phyloP scores from a whole-genome alignment of 2,888 invertebrate species.

The Ectropis crepuscularia region DNA sequence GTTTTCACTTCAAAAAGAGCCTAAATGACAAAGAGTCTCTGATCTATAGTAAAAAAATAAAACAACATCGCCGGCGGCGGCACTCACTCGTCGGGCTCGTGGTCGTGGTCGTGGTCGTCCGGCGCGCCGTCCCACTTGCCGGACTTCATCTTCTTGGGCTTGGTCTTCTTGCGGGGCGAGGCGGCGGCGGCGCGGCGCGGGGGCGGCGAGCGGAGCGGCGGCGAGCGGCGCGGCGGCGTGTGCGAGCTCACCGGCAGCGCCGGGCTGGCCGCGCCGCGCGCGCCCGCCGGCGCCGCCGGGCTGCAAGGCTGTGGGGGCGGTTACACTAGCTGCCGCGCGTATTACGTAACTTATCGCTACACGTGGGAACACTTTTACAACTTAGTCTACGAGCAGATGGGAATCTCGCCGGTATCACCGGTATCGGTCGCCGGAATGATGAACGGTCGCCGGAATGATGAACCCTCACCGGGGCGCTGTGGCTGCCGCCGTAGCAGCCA shows the following conservation, averaged over 20 bases:
- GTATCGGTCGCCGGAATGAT: too few species aligned
- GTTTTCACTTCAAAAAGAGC: too few species aligned
- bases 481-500: too few species aligned
- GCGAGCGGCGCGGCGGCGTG: conserved; percentile 47
- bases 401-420: too few species aligned
- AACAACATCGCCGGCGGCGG: not conserved
- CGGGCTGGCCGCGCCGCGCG: conserved; percentile 71
- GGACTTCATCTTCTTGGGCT: conserved; percentile 65
- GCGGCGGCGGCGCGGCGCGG: conserved; percentile 21
- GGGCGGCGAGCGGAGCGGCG: not conserved
- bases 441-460: too few species aligned
- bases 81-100: conserved; percentile 72
- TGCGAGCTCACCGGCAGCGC: conserved; percentile 73
- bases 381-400: too few species aligned
- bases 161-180: conserved; percentile 64
- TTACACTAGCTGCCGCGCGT: too few species aligned
- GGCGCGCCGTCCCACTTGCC: conserved; percentile 56
- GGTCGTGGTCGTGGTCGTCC: conserved; percentile 54
- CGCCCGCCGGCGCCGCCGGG: conserved; percentile 61
- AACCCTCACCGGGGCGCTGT: too few species aligned
- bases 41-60: not conserved
- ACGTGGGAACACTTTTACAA: too few species aligned
- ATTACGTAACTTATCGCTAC: too few species aligned
- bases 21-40: not conserved
- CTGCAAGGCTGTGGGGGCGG: conserved; percentile 57